Evolutionary conservation across 1,140 invertebrate species (phyloP), one percentile per base, ranked within the genome.

Genomic region (Vanessa tameamea): DNA sequence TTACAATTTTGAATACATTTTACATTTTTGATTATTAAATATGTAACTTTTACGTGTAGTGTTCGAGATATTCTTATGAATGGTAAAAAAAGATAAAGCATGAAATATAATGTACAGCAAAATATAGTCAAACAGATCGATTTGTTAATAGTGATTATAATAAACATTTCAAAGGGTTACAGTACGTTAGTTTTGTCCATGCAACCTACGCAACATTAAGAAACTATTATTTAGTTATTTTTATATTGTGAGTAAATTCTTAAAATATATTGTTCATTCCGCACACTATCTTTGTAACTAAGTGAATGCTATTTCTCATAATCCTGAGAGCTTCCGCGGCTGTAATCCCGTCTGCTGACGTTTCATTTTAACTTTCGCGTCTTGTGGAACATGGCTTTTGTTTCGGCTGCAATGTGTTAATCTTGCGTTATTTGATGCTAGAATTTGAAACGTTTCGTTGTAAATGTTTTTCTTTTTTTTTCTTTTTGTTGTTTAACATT

Each of bases 241-340:
- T 11, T 55, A 57, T 57, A 23, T 15, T 15, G n/a, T 4, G 50
- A n/a, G 50, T 7, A 57, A 23, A 23, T n/a, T 61, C 13, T 15
- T 61, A 61, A n/a, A 59, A 59, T 59, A 4, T 43, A 37, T 16
- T 61, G 26, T 61, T 61, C 31, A 15, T 37, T 8, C 15, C 14
- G 0, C 2, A 47, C 65, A 55, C 50, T 55, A 59, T 59, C 23
- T 26, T 50, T 47, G 37, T 68, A 68, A 68, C 66, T 57, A 68
- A 68, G 66, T 68, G 53, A 57, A 68, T 57, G 31, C 66, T 68
- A 57, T 68, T 68, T 68, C 66, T 68, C 66, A 68, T 68, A 68
- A 68, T 57, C 55, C 43, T 68, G 37, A 68, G 66, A 68, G 66
- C 66, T 23, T 47, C 57, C 57, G 55, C 51, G 51, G 66, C 66